A percentile compares a stretch with the other conserved stretches of the same genome.
These are phyloP conservation scores for Drosophila ohnishii DNA, from an alignment of 1,140 invertebrate genomes.

Conservation along the genomic window DNA sequence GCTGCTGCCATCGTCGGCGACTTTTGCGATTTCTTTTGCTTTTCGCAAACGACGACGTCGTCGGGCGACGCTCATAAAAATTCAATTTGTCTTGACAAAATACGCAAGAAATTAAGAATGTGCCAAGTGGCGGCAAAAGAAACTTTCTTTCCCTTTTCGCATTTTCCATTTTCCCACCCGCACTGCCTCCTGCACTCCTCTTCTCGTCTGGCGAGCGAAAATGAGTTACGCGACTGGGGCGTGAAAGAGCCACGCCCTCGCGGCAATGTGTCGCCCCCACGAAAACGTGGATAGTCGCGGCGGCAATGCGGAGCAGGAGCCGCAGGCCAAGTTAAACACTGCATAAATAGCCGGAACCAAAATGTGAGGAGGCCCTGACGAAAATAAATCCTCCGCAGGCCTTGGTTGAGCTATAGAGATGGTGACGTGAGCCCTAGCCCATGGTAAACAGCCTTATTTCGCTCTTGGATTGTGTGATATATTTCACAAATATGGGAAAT, in stretches of 20 bases:
- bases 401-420: constrained; percentile 12
- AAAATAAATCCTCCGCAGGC: constrained; percentile 39
- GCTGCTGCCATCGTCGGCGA: constrained; percentile 15
- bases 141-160: constrained; percentile 72
- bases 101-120: constrained; percentile 82
- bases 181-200: constrained; percentile 11
- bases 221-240: constrained; percentile 73
- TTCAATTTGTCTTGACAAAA: constrained; percentile 82
- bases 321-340: constrained; percentile 72
- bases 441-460: not conserved
- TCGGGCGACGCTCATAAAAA: constrained; percentile 71
- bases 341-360: constrained; percentile 67
- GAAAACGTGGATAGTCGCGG: constrained; percentile 2
- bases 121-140: constrained; percentile 78
- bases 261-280: constrained; percentile 29
- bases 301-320: constrained; percentile 26
- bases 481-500: constrained; percentile 4
- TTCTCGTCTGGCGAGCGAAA: constrained; percentile 62
- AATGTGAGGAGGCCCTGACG: constrained; percentile 25
- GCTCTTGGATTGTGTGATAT: not conserved
- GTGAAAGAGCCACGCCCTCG: constrained; percentile 69
- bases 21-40: constrained; percentile 67
- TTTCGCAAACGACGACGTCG: constrained; percentile 40
- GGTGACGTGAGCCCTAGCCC: constrained; percentile 11
- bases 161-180: constrained; percentile 13